Evolutionary conservation across 2,797 vertebrate species (phyloP).

Genomic region (Microcaecilia unicolor): DNA sequence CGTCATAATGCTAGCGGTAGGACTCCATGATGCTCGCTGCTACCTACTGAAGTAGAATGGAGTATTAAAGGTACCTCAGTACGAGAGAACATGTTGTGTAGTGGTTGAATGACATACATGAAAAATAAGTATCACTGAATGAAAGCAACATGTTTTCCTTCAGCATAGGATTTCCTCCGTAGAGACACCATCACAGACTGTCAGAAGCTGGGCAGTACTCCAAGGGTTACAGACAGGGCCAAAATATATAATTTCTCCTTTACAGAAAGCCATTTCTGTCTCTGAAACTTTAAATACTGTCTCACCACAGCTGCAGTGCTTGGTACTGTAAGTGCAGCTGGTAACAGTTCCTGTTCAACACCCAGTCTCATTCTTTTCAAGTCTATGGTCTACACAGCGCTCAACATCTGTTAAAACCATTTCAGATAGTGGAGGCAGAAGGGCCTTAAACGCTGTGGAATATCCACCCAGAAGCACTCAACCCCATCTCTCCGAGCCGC

Average conservation of each 20-base stretch:
- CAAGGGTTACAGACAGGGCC: slow-evolving; percentile 49
- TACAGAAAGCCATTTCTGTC: slow-evolving; percentile 39
- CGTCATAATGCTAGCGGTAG: no score
- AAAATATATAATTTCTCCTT: slow-evolving; percentile 45
- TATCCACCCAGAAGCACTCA: slow-evolving; percentile 6
- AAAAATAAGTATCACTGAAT: slow-evolving; percentile 13
- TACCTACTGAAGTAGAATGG: slow-evolving; percentile 10
- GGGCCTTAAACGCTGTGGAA: no score
- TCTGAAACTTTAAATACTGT: slow-evolving; percentile 35
- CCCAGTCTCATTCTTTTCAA: background rate
- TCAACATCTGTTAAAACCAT: no score
- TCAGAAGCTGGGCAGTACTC: slow-evolving; percentile 50
- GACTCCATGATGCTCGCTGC: no score
- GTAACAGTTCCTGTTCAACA: background rate
- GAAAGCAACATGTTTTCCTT: slow-evolving; percentile 40
- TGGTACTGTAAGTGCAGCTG: background rate
- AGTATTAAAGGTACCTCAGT: slow-evolving; percentile 23
- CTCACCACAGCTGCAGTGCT: slow-evolving; percentile 35
- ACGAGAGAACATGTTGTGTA: slow-evolving; percentile 9
- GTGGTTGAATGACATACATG: slow-evolving; percentile 8
- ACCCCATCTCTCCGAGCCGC: background rate
- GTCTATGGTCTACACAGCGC: background rate
- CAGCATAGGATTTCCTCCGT: slow-evolving; percentile 44
- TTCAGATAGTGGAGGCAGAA: slow-evolving; percentile 7
- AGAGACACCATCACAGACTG: slow-evolving; percentile 37